Percentiles rank a stretch among this genome's conserved stretches.
phyloP scores from a whole-genome alignment of 2,113 vertebrate species.

The Neopipo cinnamomea region DNA sequence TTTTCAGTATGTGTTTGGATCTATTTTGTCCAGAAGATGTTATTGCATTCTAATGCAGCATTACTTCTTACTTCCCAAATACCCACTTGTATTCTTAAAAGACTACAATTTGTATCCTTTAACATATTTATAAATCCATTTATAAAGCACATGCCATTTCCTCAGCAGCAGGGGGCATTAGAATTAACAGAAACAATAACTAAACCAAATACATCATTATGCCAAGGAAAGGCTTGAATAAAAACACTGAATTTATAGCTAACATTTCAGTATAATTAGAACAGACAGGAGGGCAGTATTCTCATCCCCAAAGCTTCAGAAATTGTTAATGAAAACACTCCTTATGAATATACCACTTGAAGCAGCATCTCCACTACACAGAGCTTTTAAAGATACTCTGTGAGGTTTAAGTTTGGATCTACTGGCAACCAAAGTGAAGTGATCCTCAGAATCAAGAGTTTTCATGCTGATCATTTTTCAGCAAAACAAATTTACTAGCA shows the following conservation, averaged over 20 bases:
- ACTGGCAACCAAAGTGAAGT: background rate
- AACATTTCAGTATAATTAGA: background rate
- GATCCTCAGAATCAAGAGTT: background rate
- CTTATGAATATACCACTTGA: background rate
- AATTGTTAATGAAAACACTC: background rate
- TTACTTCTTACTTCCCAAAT: background rate
- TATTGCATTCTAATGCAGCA: background rate
- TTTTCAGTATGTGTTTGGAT: background rate
- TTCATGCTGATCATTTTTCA: background rate
- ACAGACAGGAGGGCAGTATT: background rate
- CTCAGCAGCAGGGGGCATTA: constrained; percentile 50
- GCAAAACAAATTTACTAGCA: background rate
- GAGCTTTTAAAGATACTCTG: background rate
- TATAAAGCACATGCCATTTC: constrained; percentile 30
- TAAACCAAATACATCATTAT: constrained; percentile 18
- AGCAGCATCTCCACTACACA: background rate
- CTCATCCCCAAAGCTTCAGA: background rate
- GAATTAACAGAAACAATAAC: constrained; percentile 55
- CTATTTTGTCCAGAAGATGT: background rate
- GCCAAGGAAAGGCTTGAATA: background rate
- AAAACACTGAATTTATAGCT: constrained; percentile 12
- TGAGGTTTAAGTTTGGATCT: background rate
- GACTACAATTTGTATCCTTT: background rate
- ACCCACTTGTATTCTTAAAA: background rate
- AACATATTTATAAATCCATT: background rate